Percentiles rank a stretch among this genome's conserved stretches.
These are phyloP conservation scores for Molorchus minor DNA, from an alignment of 2,888 invertebrate species.

Conservation along the genomic window DNA sequence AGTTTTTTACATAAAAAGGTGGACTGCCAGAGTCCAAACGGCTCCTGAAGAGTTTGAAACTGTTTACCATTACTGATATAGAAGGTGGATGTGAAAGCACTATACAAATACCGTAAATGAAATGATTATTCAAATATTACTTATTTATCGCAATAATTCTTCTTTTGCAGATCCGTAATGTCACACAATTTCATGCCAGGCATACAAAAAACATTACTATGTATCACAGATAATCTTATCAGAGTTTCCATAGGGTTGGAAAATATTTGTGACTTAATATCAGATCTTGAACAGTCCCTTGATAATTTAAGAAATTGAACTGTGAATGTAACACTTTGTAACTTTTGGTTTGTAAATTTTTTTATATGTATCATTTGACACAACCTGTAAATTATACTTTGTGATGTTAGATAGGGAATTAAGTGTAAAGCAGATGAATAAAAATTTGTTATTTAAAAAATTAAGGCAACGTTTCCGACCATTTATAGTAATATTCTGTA, in stretches of 20 bases:
- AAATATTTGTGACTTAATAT: constrained; percentile 83
- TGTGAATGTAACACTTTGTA: too few species aligned
- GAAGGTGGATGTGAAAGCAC: constrained; percentile 92
- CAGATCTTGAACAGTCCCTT: constrained; percentile 85
- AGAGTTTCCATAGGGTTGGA: constrained; percentile 92
- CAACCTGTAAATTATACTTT: too few species aligned
- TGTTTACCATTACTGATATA: constrained; percentile 88
- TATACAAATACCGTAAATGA: constrained; percentile 85
- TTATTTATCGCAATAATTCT: neutral
- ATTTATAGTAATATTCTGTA: too few species aligned
- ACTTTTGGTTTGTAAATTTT: too few species aligned
- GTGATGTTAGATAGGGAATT: too few species aligned
- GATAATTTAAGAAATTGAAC: constrained; percentile 56
- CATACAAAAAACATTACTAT: constrained; percentile 74
- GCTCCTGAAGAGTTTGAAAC: constrained; percentile 76
- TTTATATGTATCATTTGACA: too few species aligned
- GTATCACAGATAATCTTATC: constrained; percentile 85
- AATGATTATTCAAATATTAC: neutral
- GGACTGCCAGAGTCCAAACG: constrained; percentile 73
- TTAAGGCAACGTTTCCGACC: too few species aligned
- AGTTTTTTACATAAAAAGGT: constrained; percentile 84
- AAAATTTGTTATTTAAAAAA: too few species aligned
- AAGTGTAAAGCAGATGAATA: too few species aligned
- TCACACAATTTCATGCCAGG: constrained; percentile 92
- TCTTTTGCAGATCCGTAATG: constrained; percentile 80